Base-by-base conservation (phyloP, 1,140 invertebrate genomes). In the Drosophila littoralis region DNA sequence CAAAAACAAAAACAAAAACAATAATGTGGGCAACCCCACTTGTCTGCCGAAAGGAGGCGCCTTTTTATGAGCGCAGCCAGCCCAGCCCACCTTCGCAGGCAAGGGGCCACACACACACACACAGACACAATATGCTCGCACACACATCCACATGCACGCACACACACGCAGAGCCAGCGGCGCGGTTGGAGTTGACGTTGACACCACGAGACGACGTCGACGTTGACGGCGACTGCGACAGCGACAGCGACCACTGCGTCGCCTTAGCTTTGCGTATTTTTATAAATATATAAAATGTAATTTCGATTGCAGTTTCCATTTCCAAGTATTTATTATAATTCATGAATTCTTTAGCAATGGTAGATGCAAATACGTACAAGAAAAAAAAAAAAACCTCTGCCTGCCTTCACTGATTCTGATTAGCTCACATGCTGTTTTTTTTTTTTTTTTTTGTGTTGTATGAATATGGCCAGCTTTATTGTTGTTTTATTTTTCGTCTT, bases 401-500 rank as follows among this genome's bases (percentile, higher is more conserved):
- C 54, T 59, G 52, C 48, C 65, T 72, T 66, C 52, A 28, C 65
- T 58, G 65, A 69, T 69, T 75, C 73, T 71, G 73, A 75, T 75
- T 75, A 75, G 73, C 73, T 71, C 73, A 75, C 73, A 64, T 71
- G 73, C 68, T 75, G 59, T 28, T 5, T 5, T 66, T 73, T 73
- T 70, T 71, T 75, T 57, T 58, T 66, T 67, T 50, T 17, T 69
- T n/a, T 48, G 13, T 69, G 13, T 40, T 69, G 64, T 68, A 60
- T 73, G 64, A 73, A 74, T 74, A 74, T 74, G 71, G 65, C 58
- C 72, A 75, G 72, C 72, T 75, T 75, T 75, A 70, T 65, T 75
- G 72, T 75, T 75, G 73, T 71, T 75, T 75, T 65, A 71, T 67
- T 75, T 71, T 65, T 71, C 66, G 72, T 75, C 60, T 75, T 75